Evolutionary conservation across 1,140 invertebrate species (phyloP).

Genomic region (Pachypeltis micranthus): DNA sequence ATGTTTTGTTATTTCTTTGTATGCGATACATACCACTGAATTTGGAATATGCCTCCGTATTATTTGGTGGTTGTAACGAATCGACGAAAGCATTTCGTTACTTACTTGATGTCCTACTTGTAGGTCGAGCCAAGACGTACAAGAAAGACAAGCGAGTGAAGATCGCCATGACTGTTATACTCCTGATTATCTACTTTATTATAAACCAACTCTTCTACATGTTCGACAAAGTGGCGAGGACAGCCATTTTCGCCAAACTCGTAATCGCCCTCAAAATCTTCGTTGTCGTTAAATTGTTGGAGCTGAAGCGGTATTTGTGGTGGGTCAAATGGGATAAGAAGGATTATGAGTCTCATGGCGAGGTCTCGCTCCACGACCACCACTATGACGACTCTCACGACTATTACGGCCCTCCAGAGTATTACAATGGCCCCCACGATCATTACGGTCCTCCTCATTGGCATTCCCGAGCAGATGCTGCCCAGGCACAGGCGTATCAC

Average conservation of each 20-base stretch:
- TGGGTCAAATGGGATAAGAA: constrained; percentile 20
- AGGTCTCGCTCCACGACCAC: constrained; percentile 19
- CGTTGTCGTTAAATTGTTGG: constrained; percentile 19
- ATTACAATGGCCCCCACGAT: neutral
- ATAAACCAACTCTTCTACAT: constrained; percentile 22
- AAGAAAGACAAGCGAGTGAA: constrained; percentile 20
- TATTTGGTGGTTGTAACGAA: too few species aligned
- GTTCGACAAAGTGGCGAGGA: constrained; percentile 23
- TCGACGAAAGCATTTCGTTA: too few species aligned
- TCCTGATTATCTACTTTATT: constrained; percentile 22
- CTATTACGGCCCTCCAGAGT: constrained; percentile 7
- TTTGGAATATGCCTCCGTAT: too few species aligned
- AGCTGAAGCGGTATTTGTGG: constrained; percentile 22
- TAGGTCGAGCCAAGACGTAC: constrained; percentile 18
- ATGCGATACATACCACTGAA: too few species aligned
- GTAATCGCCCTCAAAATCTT: constrained; percentile 19
- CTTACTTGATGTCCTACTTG: too few species aligned
- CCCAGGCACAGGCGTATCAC: neutral
- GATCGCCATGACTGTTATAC: constrained; percentile 19
- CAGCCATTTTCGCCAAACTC: constrained; percentile 19
- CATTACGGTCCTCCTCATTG: neutral
- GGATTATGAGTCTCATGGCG: constrained; percentile 11
- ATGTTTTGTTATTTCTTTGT: too few species aligned
- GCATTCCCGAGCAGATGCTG: constrained; percentile 3
- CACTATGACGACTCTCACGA: constrained; percentile 12